Base-by-base conservation (phyloP, 2,113 vertebrate species). In the Chlamydotis undulata region DNA sequence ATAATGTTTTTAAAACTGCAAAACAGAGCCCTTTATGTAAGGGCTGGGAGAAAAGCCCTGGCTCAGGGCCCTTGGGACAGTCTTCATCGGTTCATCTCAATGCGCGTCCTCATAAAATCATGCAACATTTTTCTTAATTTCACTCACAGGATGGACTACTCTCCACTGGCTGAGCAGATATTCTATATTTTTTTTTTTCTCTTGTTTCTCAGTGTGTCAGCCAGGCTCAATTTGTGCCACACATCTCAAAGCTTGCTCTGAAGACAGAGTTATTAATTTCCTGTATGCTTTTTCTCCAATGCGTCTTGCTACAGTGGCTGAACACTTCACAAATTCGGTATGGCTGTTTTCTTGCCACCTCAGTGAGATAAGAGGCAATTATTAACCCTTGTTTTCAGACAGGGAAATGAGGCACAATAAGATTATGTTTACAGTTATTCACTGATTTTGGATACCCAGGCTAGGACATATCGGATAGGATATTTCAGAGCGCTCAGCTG, bases 251-350 rank as follows among this genome's bases (percentile, higher is more conserved):
- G 57, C 41, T 86, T 33, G 14, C 29, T 82, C 67, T 49, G 53
- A 60, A 87, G 69, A 43, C 53, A 71, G 81, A 84, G 81, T 74
- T 92, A 84, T 92, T 81, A 87, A 90, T 96, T 92, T 87, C 89
- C 89, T 90, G 85, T 28, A 24, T 19, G 55, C 33, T 82, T 85
- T 93, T 26, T 33, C 77, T 88, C 80, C 49, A 52, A 21, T 35
- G 37, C 1, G 0, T 69, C 76, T 59, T 76, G 61, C 43, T 68
- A 41, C 67, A 68, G 75, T 9, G 56, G 39, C 55, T 52, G 87
- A 91, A 35, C 61, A 10, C 57, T 41, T 76, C 88, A 41, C 67
- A 87, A 35, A 91, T 68, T 31, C 65, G n/a, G 7, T 74, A 88
- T 88, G 53, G 18, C 18, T 88, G 10, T 88, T 88, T 85, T 82